Conservation (phyloP, 23 tunicate species). For the Phallusia fumigata region DNA sequence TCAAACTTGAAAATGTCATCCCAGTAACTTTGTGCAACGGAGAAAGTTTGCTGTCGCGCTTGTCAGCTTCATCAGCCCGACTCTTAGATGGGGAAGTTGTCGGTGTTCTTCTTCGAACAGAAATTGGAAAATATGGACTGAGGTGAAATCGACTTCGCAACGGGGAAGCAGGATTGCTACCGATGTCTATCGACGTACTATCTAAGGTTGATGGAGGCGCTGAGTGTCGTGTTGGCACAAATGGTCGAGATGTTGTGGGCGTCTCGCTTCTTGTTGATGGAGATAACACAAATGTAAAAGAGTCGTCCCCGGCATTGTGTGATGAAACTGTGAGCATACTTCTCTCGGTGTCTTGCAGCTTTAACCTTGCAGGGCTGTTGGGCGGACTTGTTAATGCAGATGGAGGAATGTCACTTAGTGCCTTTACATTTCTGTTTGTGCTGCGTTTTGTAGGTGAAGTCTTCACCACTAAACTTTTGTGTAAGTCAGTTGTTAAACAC, state of each 20-base stretch:
- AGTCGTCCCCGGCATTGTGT: not conserved
- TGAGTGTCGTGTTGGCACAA: not conserved
- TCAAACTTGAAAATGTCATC: slow-evolving; percentile 49
- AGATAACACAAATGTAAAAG: not conserved
- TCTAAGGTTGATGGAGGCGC: not conserved
- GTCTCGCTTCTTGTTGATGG: not conserved
- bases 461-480: not conserved
- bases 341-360: not conserved
- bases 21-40: slow-evolving; percentile 41
- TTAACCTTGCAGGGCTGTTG: slow-evolving; percentile 20
- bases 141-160: slow-evolving; percentile 1
- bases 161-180: slow-evolving; percentile 8
- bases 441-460: not conserved
- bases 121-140: not conserved
- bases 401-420: slow-evolving; percentile 34
- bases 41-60: slow-evolving; percentile 20
- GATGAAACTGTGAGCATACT: not conserved
- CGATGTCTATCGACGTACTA: not conserved
- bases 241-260: not conserved
- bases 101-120: slow-evolving; percentile 3
- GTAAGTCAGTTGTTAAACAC: not conserved
- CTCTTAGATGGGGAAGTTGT: slow-evolving; percentile 9
- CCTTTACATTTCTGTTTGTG: slow-evolving; percentile 7
- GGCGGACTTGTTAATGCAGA: not conserved
- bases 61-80: not conserved